Evolutionary conservation across 1,140 invertebrate genomes (phyloP).

Genomic region (Heliconius hewitsoni): DNA sequence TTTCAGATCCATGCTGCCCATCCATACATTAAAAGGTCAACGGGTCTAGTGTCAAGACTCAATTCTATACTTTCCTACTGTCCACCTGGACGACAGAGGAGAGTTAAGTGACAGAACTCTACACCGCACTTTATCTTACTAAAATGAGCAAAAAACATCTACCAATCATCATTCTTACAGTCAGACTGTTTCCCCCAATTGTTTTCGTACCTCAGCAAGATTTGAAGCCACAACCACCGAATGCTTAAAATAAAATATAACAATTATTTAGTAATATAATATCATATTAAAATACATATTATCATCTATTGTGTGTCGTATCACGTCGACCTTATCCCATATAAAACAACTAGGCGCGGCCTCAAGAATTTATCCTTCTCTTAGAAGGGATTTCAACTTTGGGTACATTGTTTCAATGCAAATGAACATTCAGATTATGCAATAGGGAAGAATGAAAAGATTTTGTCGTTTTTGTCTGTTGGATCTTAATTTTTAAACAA

Average conservation of each 20-base stretch:
- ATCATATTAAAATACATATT: neutral
- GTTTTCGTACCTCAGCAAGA: no score
- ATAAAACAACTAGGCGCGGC: slow-evolving; percentile 46
- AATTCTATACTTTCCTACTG: no score
- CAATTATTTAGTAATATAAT: neutral
- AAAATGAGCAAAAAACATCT: no score
- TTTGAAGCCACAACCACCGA: no score
- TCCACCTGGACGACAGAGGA: no score
- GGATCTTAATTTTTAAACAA: no score
- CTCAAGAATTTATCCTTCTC: slow-evolving; percentile 59
- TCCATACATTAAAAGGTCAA: no score
- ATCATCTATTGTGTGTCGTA: slow-evolving; percentile 1
- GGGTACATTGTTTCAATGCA: slow-evolving; percentile 46
- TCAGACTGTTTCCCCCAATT: no score
- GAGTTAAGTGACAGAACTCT: neutral
- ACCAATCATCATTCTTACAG: no score
- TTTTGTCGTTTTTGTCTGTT: neutral
- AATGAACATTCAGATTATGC: slow-evolving; percentile 39
- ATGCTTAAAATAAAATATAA: no score
- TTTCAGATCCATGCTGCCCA: no score
- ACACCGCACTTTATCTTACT: neutral
- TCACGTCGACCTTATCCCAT: slow-evolving; percentile 17
- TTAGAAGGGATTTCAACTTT: slow-evolving; percentile 54
- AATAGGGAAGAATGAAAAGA: slow-evolving; percentile 12
- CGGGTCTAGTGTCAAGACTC: no score